Conservation (phyloP, 2,797 vertebrate genomes). For the Sebastes flavidus region DNA sequence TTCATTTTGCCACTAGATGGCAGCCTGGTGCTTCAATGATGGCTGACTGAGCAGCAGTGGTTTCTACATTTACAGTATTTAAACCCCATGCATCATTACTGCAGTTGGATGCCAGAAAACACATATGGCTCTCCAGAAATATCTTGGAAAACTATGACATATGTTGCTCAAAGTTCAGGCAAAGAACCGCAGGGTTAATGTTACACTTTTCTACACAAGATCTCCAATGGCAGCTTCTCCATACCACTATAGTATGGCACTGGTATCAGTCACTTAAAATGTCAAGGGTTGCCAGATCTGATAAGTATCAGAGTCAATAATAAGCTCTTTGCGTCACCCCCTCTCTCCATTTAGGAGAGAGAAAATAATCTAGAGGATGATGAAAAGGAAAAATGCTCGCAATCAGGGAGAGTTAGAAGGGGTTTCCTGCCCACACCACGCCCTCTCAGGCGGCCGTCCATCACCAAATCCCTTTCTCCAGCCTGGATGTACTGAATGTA, state of each 20-base stretch:
- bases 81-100: not conserved
- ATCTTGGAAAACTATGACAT: constrained; percentile 48
- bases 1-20: constrained; percentile 63
- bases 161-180: constrained; percentile 20
- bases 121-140: constrained; percentile 27
- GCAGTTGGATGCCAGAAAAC: constrained; percentile 23
- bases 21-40: constrained; percentile 21
- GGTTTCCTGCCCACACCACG: constrained; percentile 45
- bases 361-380: constrained; percentile 36
- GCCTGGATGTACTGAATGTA: not conserved
- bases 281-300: constrained; percentile 54
- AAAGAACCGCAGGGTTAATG: constrained; percentile 17
- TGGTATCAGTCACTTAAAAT: constrained; percentile 34
- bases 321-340: constrained; percentile 29
- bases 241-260: not conserved
- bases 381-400: constrained; percentile 44
- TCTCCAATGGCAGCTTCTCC: constrained; percentile 19
- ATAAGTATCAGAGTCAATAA: constrained; percentile 45
- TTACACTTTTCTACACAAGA: constrained; percentile 7
- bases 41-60: not conserved
- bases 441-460: constrained; percentile 41
- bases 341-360: constrained; percentile 23
- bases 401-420: constrained; percentile 50
- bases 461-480: constrained; percentile 25
- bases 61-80: not conserved